Base-by-base conservation (phyloP, 2,113 vertebrate genomes). In the Craseonycteris thonglongyai region DNA sequence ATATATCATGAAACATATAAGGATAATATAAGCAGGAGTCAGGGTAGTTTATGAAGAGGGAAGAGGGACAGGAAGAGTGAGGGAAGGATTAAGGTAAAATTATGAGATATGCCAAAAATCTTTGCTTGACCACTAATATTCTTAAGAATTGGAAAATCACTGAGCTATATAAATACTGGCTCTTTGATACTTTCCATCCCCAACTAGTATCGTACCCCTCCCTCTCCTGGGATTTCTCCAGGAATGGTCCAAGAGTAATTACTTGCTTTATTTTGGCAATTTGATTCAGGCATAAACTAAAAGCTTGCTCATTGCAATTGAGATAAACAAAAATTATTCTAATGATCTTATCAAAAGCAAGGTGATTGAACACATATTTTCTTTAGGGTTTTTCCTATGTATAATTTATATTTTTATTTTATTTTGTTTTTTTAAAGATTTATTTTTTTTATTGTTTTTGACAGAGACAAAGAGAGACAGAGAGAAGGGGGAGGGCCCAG, bases 311-410 rank as follows among this genome's bases (percentile, higher is more conserved):
- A 47, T 63, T 80, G n/a, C 16, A 82, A 13, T 58, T 76, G 54
- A 76, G 12, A 54, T 18, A 74, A 93, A 45, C 42, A 89, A 51
- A 85, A 65, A 42, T 91, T 49, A 26, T 24, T 28, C 81, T 35
- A 72, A 40, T 58, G 33, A 84, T 28, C 4, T 54, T 13, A 61
- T 66, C 30, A 59, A 75, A 94, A 80, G 66, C 47, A 66, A 71
- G 24, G 6, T 76, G 42, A 38, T 38, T 61, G 81, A 5, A 14
- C 7, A 49, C 30, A 66, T 49, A 63, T 86, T 81, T 91, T 75
- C 47, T 65, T 51, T 47, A 78, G 4, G 14, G 1, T 38, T 93
- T 61, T 75, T 14, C 18, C 54, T 85, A 14, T 66, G 9, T 56
- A 26, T 69, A 28, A 49, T 58, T 42, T n/a, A 42, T 21, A 16